Evolutionary conservation across 2,113 vertebrate genomes (phyloP).

Genomic region (Actinemys pallida): DNA sequence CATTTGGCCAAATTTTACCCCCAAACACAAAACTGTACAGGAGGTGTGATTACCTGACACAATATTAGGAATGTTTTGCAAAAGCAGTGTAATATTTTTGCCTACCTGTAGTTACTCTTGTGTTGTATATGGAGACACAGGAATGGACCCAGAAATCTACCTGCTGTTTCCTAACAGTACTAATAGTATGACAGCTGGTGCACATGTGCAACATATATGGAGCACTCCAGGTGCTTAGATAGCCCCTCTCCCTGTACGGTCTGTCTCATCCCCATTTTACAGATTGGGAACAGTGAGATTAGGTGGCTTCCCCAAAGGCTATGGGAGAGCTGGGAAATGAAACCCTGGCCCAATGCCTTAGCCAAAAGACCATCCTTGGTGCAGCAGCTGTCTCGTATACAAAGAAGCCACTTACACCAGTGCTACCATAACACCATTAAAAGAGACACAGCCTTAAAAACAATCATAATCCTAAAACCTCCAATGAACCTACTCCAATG

Average conservation of each 20-base stretch:
- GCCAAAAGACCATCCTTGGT: neutral
- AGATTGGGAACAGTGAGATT: accelerated
- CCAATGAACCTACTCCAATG: neutral
- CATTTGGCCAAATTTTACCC: neutral
- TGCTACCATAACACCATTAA: neutral
- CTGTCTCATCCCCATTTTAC: slow-evolving; percentile 8
- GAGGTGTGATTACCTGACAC: neutral
- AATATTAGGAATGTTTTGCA: neutral
- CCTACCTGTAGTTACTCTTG: neutral
- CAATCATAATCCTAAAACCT: neutral
- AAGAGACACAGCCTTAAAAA: neutral
- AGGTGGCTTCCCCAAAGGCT: neutral
- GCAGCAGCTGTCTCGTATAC: slow-evolving; percentile 16
- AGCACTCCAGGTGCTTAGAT: neutral
- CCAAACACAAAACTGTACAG: neutral
- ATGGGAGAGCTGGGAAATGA: neutral
- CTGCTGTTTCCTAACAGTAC: slow-evolving; percentile 21
- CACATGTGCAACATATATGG: neutral
- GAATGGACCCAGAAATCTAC: neutral
- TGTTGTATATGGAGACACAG: neutral
- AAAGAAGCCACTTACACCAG: neutral
- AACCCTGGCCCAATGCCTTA: neutral
- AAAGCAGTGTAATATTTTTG: neutral
- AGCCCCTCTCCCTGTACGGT: neutral
- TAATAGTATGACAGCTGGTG: neutral